Base-by-base conservation (phyloP, 2,888 invertebrate species). In the Sesia bembeciformis region DNA sequence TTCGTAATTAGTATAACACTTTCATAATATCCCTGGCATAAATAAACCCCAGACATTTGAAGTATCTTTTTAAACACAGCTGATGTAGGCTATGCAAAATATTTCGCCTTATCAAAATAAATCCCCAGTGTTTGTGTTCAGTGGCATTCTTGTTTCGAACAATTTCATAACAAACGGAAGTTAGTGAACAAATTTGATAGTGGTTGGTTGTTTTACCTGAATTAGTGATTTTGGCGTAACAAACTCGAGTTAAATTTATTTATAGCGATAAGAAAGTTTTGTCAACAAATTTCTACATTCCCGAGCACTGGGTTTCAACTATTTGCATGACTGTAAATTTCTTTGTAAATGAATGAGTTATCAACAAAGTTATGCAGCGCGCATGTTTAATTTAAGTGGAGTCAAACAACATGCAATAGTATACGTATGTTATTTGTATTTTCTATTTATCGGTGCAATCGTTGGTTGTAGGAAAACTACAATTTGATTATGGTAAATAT, bases 171-270 rank as follows among this genome's bases (percentile, higher is more conserved):
- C 46, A 46, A 46, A 46, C 46, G 46, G 8, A 23, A 46, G 7
- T 46, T 46, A n/a, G 8, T 46, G 8, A 46, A 54, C 58, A 58
- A 63, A 61, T 62, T 61, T 56, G 43, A 52, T 57, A 58, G 60
- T 57, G 60, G 60, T 62, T 57, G 60, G 60, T 62, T 65, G 61
- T 62, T 62, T 59, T 56, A 61, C 56, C 53, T 60, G 58, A 59
- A 58, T 57, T 57, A 57, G 52, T 54, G 55, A 51, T 60, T n/a
- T 59, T 56, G 55, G 52, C 46, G 54, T 54, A 57, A 53, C 50
- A 62, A 64, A 65, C 65, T 71, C 71, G 73, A 68, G 70, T 64
- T 66, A 75, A 76, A 81, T 80, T 77, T 77, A 78, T 78, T 77
- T 76, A 78, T 71, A 72, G 66, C 60, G 59, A 63, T 58, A 60